Evolutionary conservation across 2,888 invertebrate genomes (phyloP), one percentile per base, ranked within the genome.

Genomic region (Drosophila gaucha): DNA sequence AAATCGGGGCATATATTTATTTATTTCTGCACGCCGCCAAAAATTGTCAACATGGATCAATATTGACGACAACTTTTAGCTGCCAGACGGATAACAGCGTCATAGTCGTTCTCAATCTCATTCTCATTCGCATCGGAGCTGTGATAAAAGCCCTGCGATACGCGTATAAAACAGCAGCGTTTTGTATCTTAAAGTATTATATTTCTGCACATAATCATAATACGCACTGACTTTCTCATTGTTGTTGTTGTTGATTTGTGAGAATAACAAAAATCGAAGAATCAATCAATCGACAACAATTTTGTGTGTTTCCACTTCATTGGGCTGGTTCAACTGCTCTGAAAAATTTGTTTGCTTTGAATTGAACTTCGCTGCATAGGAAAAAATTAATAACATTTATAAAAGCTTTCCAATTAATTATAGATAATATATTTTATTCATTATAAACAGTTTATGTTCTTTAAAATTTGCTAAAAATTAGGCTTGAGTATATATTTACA

Each of bases 21-120:
- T 74, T 68, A 57, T 85, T 58, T 60, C 38, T 55, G 69, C 58
- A 65, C 36, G 67, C 75, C 64, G 68, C 66, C 71, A 67, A 75
- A 85, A 70, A 74, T 74, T 88, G 84, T 88, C 89, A 84, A 66
- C 72, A 73, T 62, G 85, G 75, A 75, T 88, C 87, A 84, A 88
- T 72, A 71, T 50, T 43, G 31, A 47, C 20, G 41, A 43, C 41
- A 54, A 38, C 30, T 47, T 33, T 54, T 47, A 22, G 16, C 57
- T 39, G 46, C 46, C 44, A 58, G 47, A 55, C 43, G 65, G 41
- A 10, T 30, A 70, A 41, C 52, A 49, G 41, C 31, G 52, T 41
- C 67, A 56, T 57, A 46, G 59, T 50, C 59, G n/a, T n/a, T n/a
- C n/a, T n/a, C n/a, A n/a, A 57, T 57, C 51, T 18, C 36, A 20